Evolutionary conservation across 1,140 invertebrate species (phyloP).

Genomic region (Pseudomyrmex dendroicus): DNA sequence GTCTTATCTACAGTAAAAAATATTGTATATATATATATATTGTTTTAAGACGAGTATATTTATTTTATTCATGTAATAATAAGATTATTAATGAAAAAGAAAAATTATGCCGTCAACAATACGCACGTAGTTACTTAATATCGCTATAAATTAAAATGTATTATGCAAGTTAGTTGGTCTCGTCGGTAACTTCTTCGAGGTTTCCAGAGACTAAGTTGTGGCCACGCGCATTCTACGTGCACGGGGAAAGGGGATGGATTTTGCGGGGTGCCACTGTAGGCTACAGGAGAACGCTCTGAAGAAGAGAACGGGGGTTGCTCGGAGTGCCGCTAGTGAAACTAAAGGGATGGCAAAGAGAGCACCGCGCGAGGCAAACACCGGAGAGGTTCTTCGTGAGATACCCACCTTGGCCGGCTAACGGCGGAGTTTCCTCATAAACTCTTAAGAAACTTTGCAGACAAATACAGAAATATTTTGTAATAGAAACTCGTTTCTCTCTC

Average conservation of each 20-base stretch:
- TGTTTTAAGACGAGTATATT: not conserved
- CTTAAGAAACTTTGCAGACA: conserved; percentile 81
- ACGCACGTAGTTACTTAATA: conserved; percentile 69
- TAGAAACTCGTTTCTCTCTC: conserved; percentile 76
- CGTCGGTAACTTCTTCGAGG: conserved; percentile 64
- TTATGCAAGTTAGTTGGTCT: conserved; percentile 72
- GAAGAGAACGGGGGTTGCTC: conserved; percentile 45
- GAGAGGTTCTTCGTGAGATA: conserved; percentile 67
- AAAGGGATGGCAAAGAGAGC: conserved; percentile 58
- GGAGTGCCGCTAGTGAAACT: conserved; percentile 48
- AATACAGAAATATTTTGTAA: conserved; percentile 82
- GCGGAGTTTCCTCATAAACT: conserved; percentile 79
- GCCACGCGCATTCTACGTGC: conserved; percentile 49
- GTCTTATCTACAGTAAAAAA: no score
- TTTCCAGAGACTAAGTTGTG: conserved; percentile 58
- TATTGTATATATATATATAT: not conserved
- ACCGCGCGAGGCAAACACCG: conserved; percentile 69
- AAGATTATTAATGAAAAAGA: not conserved
- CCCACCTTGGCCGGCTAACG: conserved; percentile 64
- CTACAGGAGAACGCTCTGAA: conserved; percentile 54
- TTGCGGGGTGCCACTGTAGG: conserved; percentile 51
- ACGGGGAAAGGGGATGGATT: conserved; percentile 41
- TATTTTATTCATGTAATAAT: not conserved
- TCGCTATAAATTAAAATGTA: conserved; percentile 73
- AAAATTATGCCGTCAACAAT: conserved; percentile 28